phyloP scores from a whole-genome alignment of 2,888 invertebrate genomes.

The Nasonovia ribisnigri region DNA sequence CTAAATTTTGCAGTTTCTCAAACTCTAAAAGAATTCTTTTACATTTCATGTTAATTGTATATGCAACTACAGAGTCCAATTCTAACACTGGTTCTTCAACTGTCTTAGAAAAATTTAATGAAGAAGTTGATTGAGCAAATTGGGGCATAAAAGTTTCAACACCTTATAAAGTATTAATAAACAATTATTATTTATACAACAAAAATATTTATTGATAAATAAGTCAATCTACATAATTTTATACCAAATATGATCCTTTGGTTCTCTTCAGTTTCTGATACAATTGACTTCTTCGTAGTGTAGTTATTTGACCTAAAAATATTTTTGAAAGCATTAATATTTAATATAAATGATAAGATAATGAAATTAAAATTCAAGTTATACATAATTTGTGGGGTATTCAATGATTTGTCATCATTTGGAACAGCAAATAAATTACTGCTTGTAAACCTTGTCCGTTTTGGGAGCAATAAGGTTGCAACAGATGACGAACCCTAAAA shows the following conservation, averaged over 20 bases:
- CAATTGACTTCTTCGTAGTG: constrained; percentile 1
- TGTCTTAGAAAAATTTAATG: neutral
- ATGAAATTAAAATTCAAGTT: neutral
- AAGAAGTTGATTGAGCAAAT: constrained; percentile 30
- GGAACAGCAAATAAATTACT: constrained; percentile 27
- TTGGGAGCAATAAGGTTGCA: constrained; percentile 35
- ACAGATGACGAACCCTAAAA: constrained; percentile 50
- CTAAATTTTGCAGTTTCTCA: constrained; percentile 15
- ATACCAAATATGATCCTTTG: constrained; percentile 54
- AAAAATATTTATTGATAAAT: neutral
- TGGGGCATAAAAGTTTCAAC: constrained; percentile 37
- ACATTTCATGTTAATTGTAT: constrained; percentile 11
- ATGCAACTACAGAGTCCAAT: neutral
- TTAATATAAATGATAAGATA: too few relatives aligned
- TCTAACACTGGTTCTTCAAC: neutral
- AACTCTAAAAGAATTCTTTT: constrained; percentile 15
- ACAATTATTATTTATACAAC: neutral
- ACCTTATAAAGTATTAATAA: constrained; percentile 5
- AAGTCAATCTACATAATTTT: neutral
- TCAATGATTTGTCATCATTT: constrained; percentile 33
- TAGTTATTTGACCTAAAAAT: constrained; percentile 39
- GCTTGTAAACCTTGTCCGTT: constrained; percentile 37
- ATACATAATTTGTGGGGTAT: constrained; percentile 32
- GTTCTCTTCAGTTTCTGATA: constrained; percentile 35
- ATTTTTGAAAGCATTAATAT: too few relatives aligned